These are phyloP conservation scores for Drosophila dunni DNA, from an alignment of 1,140 invertebrate genomes.

Conservation along the genomic window DNA sequence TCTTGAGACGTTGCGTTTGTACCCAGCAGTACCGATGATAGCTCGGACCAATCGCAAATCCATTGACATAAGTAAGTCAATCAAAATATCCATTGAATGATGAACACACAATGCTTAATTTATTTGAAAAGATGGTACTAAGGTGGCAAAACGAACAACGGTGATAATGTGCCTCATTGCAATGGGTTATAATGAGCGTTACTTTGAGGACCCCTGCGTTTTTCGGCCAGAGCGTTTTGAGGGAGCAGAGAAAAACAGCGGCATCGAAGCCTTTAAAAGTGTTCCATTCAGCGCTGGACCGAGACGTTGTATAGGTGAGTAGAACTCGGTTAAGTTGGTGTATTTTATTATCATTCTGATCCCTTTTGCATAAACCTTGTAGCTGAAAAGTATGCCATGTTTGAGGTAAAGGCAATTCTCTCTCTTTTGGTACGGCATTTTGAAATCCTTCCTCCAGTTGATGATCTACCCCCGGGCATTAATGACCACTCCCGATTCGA, in stretches of 20 bases:
- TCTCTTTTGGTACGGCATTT: conserved; percentile 83
- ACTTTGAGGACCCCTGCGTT: conserved; percentile 90
- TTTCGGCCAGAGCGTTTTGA: conserved; percentile 92
- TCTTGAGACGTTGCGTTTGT: conserved; percentile 88
- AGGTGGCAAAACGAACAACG: conserved; percentile 73
- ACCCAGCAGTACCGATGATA: conserved; percentile 90
- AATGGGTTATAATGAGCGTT: conserved; percentile 81
- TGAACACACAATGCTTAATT: not conserved
- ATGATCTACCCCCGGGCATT: conserved; percentile 66
- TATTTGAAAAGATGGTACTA: conserved; percentile 63
- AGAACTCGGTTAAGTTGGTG: too few species aligned
- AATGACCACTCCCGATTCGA: conserved; percentile 72
- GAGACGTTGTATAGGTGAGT: conserved; percentile 73
- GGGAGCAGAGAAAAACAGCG: conserved; percentile 18
- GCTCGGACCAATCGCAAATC: conserved; percentile 87
- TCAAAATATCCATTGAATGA: not conserved
- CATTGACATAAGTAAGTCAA: conserved; percentile 86
- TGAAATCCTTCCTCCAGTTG: conserved; percentile 71
- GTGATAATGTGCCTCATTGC: conserved; percentile 80
- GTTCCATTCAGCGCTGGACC: conserved; percentile 87
- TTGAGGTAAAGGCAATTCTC: conserved; percentile 84
- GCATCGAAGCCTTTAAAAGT: conserved; percentile 85
- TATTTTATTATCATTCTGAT: not conserved
- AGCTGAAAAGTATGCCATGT: conserved; percentile 85
- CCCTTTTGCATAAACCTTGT: not conserved